These are phyloP conservation scores for Gobio gobio DNA, from an alignment of 2,113 vertebrate genomes.

Conservation along the genomic window DNA sequence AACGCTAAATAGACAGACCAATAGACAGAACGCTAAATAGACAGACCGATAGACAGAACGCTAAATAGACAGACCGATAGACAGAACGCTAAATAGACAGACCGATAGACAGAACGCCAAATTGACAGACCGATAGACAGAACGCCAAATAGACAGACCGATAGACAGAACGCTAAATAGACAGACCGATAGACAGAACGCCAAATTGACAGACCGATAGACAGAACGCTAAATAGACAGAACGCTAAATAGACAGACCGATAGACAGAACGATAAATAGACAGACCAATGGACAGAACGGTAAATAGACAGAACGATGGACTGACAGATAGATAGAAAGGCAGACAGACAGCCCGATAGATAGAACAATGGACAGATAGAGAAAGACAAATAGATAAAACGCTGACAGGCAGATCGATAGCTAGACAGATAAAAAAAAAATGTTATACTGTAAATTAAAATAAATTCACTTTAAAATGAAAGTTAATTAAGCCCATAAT, in stretches of 20 bases:
- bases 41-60: background rate
- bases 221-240: background rate
- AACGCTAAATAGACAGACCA: background rate
- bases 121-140: background rate
- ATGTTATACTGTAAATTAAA: too few relatives aligned
- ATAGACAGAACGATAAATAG: background rate
- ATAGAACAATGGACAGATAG: background rate
- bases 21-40: background rate
- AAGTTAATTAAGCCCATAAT: background rate
- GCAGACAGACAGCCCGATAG: too few relatives aligned
- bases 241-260: too few relatives aligned
- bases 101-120: accelerated
- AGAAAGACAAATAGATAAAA: background rate
- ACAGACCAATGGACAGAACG: background rate
- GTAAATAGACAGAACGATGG: background rate
- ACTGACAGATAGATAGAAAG: background rate
- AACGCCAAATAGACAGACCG: background rate
- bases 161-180: background rate
- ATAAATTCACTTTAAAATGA: background rate
- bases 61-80: background rate
- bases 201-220: accelerated
- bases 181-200: background rate
- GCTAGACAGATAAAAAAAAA: background rate
- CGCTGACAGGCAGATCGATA: background rate
- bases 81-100: background rate